Percentiles rank a stretch among this genome's conserved stretches.
These are phyloP conservation scores for Dimorphilus gyrociliatus DNA, from an alignment of 2,888 invertebrate species.

Conservation along the genomic window DNA sequence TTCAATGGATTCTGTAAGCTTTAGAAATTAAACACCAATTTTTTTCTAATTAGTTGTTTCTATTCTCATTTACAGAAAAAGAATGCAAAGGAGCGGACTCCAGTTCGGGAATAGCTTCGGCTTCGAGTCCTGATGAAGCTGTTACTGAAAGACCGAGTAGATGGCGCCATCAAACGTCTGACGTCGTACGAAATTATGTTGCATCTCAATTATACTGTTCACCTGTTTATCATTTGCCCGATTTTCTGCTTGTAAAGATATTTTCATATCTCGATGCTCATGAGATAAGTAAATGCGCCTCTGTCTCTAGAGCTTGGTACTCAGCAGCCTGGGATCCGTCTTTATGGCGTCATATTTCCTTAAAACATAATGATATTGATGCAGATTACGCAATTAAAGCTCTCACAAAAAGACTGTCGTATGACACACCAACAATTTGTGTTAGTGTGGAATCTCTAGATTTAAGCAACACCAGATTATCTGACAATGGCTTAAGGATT, in stretches of 20 bases:
- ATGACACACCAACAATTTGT: slow-evolving; percentile 51
- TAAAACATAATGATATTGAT: slow-evolving; percentile 46
- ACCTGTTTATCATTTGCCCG: slow-evolving; percentile 44
- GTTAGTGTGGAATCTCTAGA: slow-evolving; percentile 51
- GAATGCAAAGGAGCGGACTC: too few relatives aligned
- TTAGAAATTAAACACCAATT: too few relatives aligned
- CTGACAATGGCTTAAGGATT: slow-evolving; percentile 58
- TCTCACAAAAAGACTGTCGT: slow-evolving; percentile 48
- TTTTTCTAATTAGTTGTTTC: too few relatives aligned
- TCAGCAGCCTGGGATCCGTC: slow-evolving; percentile 58
- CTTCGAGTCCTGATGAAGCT: too few relatives aligned
- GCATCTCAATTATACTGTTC: too few relatives aligned
- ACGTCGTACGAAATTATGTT: too few relatives aligned
- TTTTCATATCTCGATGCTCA: slow-evolving; percentile 54
- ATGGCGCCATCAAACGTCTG: too few relatives aligned
- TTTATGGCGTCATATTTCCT: slow-evolving; percentile 53
- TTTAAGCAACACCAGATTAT: slow-evolving; percentile 51
- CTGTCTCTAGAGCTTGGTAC: slow-evolving; percentile 60
- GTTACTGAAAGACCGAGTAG: too few relatives aligned
- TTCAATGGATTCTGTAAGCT: too few relatives aligned
- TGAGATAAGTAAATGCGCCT: slow-evolving; percentile 53
- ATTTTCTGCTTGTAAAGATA: slow-evolving; percentile 52
- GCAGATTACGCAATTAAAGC: slow-evolving; percentile 48
- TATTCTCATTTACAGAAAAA: too few relatives aligned
- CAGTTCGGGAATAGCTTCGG: slow-evolving; percentile 33